Evolutionary conservation across 2,113 vertebrate species (phyloP), one percentile per base, ranked within the genome.

Genomic region (Engraulis encrasicolus): DNA sequence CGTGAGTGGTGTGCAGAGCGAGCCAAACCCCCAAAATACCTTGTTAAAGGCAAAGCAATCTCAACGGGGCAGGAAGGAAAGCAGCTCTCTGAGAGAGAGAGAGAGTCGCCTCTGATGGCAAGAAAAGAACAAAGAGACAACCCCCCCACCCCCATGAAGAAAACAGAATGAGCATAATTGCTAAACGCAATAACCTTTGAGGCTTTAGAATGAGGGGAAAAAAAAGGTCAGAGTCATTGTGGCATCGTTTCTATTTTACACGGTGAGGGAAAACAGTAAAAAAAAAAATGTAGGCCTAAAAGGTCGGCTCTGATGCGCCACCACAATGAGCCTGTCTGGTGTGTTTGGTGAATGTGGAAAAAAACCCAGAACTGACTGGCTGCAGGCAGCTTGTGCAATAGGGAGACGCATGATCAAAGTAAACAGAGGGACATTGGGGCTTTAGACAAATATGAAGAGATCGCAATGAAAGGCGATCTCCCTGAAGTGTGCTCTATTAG

Each of bases 171-270:
- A 85, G 82, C 50, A 82, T 79, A 87, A 81, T 77, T 88, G 84
- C 88, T 86, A 78, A 86, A 87, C 77, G 79, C 84, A 83, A 37
- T 82, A 89, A 84, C 81, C 81, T 85, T 83, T 38, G 78, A 86
- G 82, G 82, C 83, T 87, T 38, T 84, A 71, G 58, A 54, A 50
- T 34, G 11, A 45, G n/a, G n/a, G n/a, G 40, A 45, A 45, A 45
- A 3, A 45, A 87, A 91, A 87, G 85, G 85, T 91, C 85, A 82
- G 9, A 50, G 82, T 71, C 81, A 79, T 88, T 88, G 80, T 71
- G 85, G 87, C 78, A 79, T 87, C 37, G 80, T 40, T 87, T n/a
- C 84, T 79, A 87, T 87, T 86, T 90, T 82, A 82, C 82, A 82
- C 83, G 71, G 79, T 66, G 31, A 85, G 86, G 82, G 37, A 78